Evolutionary conservation across 2,797 vertebrate genomes (phyloP), one percentile per base, ranked within the genome.

Genomic region (Eremophila alpestris): DNA sequence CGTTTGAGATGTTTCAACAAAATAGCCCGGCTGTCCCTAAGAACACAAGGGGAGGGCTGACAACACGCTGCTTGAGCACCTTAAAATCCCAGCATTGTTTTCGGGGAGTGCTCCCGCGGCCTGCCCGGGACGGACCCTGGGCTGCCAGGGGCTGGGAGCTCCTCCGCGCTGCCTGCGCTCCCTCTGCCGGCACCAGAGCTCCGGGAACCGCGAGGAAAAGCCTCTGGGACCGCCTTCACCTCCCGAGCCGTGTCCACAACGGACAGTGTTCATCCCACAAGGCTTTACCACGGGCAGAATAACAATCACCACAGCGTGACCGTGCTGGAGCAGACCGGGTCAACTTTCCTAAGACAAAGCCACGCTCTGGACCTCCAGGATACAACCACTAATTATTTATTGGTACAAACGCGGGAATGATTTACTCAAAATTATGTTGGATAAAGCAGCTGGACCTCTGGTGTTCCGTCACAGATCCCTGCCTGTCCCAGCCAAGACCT

Each of bases 341-440:
- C 54, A 45, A 0, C 43, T 17, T 24, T 27, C 27, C 46, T n/a
- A 22, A 1, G 34, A 40, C 22, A 78, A 45, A 68, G 55, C 51
- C n/a, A 9, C 3, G 21, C 58, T 34, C 12, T 2, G 20, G 16
- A 16, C 21, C 7, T 19, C 24, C 43, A 9, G 7, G 45, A 81
- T 21, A 9, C 2, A 8, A 10, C 6, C 5, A 16, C 22, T 30
- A 9, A n/a, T 63, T 23, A 52, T 49, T 76, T 48, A 48, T 3
- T 45, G 49, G 49, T 40, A 52, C 41, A 38, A 83, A 41, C 1
- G 0, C 5, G 4, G 34, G 29, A 48, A 16, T 30, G 17, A 83
- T n/a, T 58, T 24, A 30, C 59, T 55, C 4, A 27, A 27, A 77
- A 8, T 3, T 0, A 0, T 4, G 40, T 9, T 2, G 5, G 40